Base-by-base conservation (phyloP, 37 sponge, comb jelly and placozoan genomes). In the Haliclona indistincta region DNA sequence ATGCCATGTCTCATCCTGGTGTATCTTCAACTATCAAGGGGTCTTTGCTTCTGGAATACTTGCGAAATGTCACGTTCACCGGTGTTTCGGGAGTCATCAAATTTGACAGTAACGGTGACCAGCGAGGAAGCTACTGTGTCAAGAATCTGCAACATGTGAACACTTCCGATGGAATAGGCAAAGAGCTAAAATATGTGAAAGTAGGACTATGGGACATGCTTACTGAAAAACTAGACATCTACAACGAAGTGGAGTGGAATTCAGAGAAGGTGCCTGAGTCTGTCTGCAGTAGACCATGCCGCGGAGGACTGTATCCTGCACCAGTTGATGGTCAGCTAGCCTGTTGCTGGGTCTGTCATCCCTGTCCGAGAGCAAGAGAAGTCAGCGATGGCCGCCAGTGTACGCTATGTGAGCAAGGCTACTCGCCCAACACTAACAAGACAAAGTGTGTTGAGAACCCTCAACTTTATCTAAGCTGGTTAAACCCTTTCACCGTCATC, bases 271-370 rank as follows among this genome's bases (percentile, higher is more conserved):
- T 52, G 19, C 71, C 71, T 4, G 25, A 34, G 29, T 86, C 81
- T 26, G 32, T 30, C 22, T 82, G 83, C 63, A 88, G 89, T 30
- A 41, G 33, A 0, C 67, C 63, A 1, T 91, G 92, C 51, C n/a
- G 55, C 1, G 8, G n/a, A 23, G 87, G 92, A 1, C 52, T 77
- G 66, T 56, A 38, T 62, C 78, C 63, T 34, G 35, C 36, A 22
- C 17, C 1, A 4, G 43, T 78, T 33, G 47, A 44, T 20, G 76
- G 52, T 25, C 68, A 78, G 2, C 64, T 81, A 3, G 25, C 44
- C 2, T 86, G 87, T 63, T 91, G 92, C 38, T 91, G 83, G 83
- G 77, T 17, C 3, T 91, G 92, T 69, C 34, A 58, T 5, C 54
- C 70, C 13, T 91, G 92, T 54, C 43, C 1, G 0, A 71, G 80